Base-by-base conservation (phyloP, 2,888 invertebrate species). In the Drosophila peninsularis region DNA sequence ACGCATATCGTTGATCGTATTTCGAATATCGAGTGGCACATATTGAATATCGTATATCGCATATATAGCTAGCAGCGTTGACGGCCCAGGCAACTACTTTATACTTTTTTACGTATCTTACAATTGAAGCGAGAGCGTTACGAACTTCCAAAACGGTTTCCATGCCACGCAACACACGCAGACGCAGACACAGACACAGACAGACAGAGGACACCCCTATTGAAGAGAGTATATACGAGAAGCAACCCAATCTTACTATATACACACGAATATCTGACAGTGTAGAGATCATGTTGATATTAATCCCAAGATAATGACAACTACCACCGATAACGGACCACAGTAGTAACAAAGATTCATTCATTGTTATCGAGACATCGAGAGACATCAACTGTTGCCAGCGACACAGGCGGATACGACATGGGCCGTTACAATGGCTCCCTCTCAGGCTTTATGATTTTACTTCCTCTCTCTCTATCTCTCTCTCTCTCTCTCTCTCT, bases 291-390 rank as follows among this genome's bases (percentile, higher is more conserved):
- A 36, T 32, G 52, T 52, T 37, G 14, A 52, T 34, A 30, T 52
- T 24, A 19, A 39, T 32, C 58, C 32, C 39, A 54, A 13, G 39
- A 32, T 17, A 52, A 41, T 45, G 54, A 74, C 75, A 55, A 80
- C 62, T 75, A 80, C 78, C 78, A 78, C 78, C 78, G 78, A 78
- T 77, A 80, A 70, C 67, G 78, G 78, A 78, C 80, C 78, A 78
- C 64, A 65, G 62, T 72, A 80, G 78, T 78, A 45, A 21, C 36
- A 47, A 41, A 55, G 47, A 61, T 71, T 71, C 56, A 67, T 67
- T 50, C 49, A 67, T 76, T 66, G 66, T 63, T 75, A 75, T 77
- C 76, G 57, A 64, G 42, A 62, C 34, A 52, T 42, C 30, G 24
- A 49, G 49, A 62, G 41, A 42, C 53, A 60, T 41, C 37, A 45